phyloP scores from a whole-genome alignment of 1,140 invertebrate species.

The Neotoxoptera formosana region DNA sequence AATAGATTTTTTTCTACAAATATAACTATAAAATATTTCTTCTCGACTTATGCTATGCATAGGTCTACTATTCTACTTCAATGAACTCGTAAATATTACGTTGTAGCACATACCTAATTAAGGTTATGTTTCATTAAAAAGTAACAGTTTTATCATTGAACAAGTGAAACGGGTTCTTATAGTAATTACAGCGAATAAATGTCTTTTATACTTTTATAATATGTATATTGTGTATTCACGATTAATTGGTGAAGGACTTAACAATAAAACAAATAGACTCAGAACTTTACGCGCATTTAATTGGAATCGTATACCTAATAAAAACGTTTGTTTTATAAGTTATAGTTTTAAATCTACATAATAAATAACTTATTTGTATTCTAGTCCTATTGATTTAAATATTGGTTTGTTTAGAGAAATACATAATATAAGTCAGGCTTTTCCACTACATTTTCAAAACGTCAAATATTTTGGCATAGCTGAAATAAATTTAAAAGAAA shows the following conservation, averaged over 20 bases:
- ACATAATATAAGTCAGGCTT: not conserved
- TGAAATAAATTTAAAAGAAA: not conserved
- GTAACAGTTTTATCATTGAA: conserved; percentile 50
- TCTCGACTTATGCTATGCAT: not conserved
- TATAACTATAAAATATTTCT: not conserved
- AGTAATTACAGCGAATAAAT: conserved; percentile 36
- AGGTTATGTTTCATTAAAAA: conserved; percentile 34
- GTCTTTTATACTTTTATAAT: conserved; percentile 37
- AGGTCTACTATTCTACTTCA: not conserved
- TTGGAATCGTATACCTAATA: not conserved
- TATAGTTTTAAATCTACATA: not conserved
- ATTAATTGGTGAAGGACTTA: conserved; percentile 38
- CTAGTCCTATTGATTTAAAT: not conserved
- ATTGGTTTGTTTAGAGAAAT: not conserved
- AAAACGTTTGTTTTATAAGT: not conserved
- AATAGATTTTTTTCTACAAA: not conserved
- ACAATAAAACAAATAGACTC: not conserved
- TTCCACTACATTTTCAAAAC: not conserved
- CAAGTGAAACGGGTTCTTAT: not conserved
- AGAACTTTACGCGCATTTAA: not conserved
- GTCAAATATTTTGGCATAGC: not conserved
- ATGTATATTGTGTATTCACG: not conserved
- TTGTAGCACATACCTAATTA: conserved; percentile 16
- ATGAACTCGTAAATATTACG: conserved; percentile 25
- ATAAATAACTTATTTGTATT: not conserved